Conservation (phyloP, 1,140 invertebrate species). For the Phenacoccus solenopsis region DNA sequence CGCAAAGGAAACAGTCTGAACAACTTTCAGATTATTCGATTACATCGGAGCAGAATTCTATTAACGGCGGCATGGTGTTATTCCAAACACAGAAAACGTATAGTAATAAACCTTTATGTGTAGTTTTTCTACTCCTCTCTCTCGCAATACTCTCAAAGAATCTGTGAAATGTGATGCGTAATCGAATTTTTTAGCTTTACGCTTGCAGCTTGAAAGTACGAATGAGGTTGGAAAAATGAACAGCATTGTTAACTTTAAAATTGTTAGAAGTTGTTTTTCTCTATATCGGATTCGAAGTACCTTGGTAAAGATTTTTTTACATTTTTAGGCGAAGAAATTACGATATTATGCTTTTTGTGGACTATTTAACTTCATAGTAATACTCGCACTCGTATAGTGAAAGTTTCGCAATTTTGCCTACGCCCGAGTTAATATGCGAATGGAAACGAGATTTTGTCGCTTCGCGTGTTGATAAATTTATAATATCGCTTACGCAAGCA, state of each 20-base stretch:
- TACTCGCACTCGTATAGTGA: too few species aligned
- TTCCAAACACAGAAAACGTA: background rate
- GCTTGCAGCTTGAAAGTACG: background rate
- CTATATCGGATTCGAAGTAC: too few species aligned
- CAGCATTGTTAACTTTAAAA: background rate
- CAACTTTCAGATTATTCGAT: constrained; percentile 2
- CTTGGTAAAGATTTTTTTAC: too few species aligned
- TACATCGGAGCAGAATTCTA: background rate
- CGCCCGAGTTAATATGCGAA: too few species aligned
- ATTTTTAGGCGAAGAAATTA: too few species aligned
- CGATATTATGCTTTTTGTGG: too few species aligned
- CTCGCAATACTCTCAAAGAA: background rate
- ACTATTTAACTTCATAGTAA: too few species aligned
- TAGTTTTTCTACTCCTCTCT: background rate
- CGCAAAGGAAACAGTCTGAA: background rate
- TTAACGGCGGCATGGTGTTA: constrained; percentile 1
- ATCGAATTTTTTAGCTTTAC: background rate
- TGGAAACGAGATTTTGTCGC: too few species aligned
- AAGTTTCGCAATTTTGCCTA: too few species aligned
- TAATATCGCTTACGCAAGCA: too few species aligned
- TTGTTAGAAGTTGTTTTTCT: background rate
- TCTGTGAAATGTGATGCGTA: background rate
- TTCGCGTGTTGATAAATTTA: too few species aligned
- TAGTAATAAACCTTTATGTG: background rate
- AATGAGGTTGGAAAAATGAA: background rate